Evolutionary conservation across 2,888 invertebrate genomes (phyloP), one percentile per base, ranked within the genome.

Genomic region (Macaria liturata): DNA sequence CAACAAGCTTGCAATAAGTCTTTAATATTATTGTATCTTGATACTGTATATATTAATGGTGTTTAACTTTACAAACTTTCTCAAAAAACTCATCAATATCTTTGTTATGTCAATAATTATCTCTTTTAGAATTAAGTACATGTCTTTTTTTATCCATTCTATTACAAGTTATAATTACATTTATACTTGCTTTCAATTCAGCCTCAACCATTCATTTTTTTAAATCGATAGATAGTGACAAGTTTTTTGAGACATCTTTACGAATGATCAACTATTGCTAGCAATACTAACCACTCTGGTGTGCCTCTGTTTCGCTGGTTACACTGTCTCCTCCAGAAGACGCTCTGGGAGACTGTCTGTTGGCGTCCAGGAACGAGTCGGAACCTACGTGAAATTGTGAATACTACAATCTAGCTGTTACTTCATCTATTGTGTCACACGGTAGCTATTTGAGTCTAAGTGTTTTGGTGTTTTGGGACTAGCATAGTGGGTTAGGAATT

Each of bases 301-400:
- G 91, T 61, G 91, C 91, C 66, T 91, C 91, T 43, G 90, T 91
- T 78, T 91, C 91, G 63, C 91, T 91, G 63, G 84, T 81, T 50
- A 88, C 74, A 67, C 91, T 91, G 67, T 91, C 91, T 57, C 91
- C 91, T 55, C 87, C 91, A 43, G 91, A 91, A 3, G 91, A 91
- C 34, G 88, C 90, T 69, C 91, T 74, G 32, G 91, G 91, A 43
- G 91, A 91, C 64, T 90, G 89, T 65, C 89, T 84, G 68, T 79
- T 91, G 60, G 88, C 81, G 63, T 91, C 91, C 84, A 91, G 79
- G 80, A 90, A 88, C 70, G 89, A 80, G 68, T 91, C 91, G 76
- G 91, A 89, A 84, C 91, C 91, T 91, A 84, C 57, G 71, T 73
- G 65, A 49, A 70, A 75, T 64, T 66, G 52, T 64, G 61, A 67